Conservation (phyloP, 1,140 invertebrate species). For the Brachionus plicatilis region DNA sequence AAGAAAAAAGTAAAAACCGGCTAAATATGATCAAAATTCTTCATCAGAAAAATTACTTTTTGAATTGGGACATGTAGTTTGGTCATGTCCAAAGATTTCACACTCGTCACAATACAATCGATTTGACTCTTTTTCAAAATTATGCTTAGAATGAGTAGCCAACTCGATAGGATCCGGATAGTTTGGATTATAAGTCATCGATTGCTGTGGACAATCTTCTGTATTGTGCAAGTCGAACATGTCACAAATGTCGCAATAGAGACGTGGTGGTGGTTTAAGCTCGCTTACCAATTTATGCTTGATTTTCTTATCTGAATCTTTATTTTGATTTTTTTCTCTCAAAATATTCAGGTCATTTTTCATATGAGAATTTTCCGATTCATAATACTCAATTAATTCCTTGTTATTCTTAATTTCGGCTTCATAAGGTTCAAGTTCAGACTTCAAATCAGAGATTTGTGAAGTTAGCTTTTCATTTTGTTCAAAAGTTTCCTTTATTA, state of each 20-base stretch:
- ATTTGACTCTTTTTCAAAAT: neutral
- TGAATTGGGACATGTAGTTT: neutral
- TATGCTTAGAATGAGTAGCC: slow-evolving; percentile 22
- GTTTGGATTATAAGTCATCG: slow-evolving; percentile 49
- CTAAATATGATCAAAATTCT: slow-evolving; percentile 6
- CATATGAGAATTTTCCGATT: slow-evolving; percentile 49
- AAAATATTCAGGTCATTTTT: slow-evolving; percentile 50
- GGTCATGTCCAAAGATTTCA: slow-evolving; percentile 31
- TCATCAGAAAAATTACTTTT: slow-evolving; percentile 31
- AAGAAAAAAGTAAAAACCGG: neutral
- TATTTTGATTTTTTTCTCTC: neutral
- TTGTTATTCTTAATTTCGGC: slow-evolving; percentile 47
- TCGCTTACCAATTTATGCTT: slow-evolving; percentile 20
- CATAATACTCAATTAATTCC: slow-evolving; percentile 43
- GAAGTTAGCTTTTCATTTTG: slow-evolving; percentile 47
- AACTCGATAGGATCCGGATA: neutral
- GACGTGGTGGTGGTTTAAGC: slow-evolving; percentile 58
- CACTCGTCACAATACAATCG: slow-evolving; percentile 21
- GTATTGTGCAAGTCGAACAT: slow-evolving; percentile 91
- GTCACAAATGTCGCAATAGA: slow-evolving; percentile 96
- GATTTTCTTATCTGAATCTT: neutral
- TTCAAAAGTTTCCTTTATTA: slow-evolving; percentile 49
- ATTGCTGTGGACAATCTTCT: slow-evolving; percentile 86
- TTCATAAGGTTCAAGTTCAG: slow-evolving; percentile 43
- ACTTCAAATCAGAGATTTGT: slow-evolving; percentile 48